Evolutionary conservation across 2,888 invertebrate genomes (phyloP), one percentile per base, ranked within the genome.

Genomic region (Ophraella communa): DNA sequence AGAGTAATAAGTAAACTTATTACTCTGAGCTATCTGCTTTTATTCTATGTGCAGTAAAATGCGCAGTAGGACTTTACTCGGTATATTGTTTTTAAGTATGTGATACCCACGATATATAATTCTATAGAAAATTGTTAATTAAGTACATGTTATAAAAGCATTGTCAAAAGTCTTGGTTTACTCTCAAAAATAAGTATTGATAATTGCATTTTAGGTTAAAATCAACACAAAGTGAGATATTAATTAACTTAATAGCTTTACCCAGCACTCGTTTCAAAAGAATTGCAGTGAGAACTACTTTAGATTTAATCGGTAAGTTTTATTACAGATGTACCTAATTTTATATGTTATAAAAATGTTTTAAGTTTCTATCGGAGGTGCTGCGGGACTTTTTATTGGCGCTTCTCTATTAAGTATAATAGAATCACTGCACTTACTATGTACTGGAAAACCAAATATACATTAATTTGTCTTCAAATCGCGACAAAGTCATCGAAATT

Each of bases 281-380:
- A 55, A 85, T 87, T 24, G 87, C 88, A n/a, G 86, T 88, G 49
- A 83, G 87, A 69, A 85, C 87, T 45, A 83, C 83, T 20, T 80
- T 89, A 67, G 88, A 88, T 72, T 81, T 89, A 69, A 88, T 89
- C 23, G 89, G 89, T 88, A 81, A 79, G 78, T n/a, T n/a, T n/a
- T n/a, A n/a, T n/a, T n/a, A n/a, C n/a, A n/a, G n/a, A n/a, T n/a
- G n/a, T n/a, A n/a, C n/a, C n/a, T n/a, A n/a, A n/a, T n/a, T n/a
- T n/a, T 7, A 59, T 35, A 39, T n/a, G 11, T 35, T 14, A 30
- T 14, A 39, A 39, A 39, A 14, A 39, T 5, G 17, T 1, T 14
- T 39, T 39, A 81, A 88, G 88, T 88, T 71, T 87, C 87, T 64
- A 81, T 87, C 49, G 88, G 88, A 4, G 87, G 87, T n/a, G 84